phyloP scores from a whole-genome alignment of 2,113 vertebrate genomes.

The Sprattus sprattus region DNA sequence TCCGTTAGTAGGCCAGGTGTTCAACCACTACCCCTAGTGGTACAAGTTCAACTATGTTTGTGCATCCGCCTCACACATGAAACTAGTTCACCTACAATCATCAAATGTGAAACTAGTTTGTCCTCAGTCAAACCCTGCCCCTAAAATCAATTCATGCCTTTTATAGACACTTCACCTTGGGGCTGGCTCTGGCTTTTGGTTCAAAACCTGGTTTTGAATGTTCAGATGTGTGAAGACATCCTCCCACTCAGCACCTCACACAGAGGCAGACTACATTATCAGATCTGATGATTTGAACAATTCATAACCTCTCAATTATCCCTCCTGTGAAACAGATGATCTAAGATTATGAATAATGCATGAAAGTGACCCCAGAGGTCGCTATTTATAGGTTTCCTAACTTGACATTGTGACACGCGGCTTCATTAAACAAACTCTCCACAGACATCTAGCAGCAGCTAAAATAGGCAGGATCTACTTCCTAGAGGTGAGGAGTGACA shows the following conservation, averaged over 20 bases:
- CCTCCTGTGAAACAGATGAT: background rate
- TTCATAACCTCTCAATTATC: background rate
- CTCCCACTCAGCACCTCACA: background rate
- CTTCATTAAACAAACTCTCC: constrained; percentile 66
- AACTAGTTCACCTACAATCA: background rate
- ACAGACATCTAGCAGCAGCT: constrained; percentile 61
- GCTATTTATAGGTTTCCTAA: constrained; percentile 62
- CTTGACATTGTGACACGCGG: constrained; percentile 60
- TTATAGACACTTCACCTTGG: background rate
- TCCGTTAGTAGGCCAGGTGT: background rate
- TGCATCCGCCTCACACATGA: background rate
- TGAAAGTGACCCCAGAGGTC: constrained; percentile 59
- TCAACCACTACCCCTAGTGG: background rate
- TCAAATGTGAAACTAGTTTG: no score
- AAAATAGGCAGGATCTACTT: constrained; percentile 68
- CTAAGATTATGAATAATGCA: constrained; percentile 49
- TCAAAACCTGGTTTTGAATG: background rate
- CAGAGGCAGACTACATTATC: background rate
- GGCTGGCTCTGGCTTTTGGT: background rate
- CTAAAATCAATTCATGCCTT: background rate
- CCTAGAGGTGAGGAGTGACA: constrained; percentile 63
- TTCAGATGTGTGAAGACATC: background rate
- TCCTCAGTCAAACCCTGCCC: background rate
- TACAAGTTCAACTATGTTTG: background rate
- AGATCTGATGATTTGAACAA: background rate